Base-by-base conservation (phyloP, 2,888 invertebrate species). In the Crossocerus cetratus region DNA sequence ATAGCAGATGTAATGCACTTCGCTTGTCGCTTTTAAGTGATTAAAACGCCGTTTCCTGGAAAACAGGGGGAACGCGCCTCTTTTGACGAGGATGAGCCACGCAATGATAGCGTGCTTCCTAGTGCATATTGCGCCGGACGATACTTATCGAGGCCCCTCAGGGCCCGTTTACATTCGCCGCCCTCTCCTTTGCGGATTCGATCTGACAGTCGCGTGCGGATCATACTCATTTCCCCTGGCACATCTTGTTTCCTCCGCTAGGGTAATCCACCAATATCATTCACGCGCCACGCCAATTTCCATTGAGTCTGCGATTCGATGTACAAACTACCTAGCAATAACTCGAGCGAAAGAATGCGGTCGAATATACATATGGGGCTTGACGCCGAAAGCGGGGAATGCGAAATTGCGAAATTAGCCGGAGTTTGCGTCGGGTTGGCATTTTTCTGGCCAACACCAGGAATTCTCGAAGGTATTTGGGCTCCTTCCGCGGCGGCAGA, bases 201-300 rank as follows among this genome's bases (percentile, higher is more conserved):
- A 86, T 84, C 79, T 82, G 81, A 81, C 69, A 71, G 79, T 84
- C 77, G 83, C 86, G 84, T 85, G 85, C 67, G 23, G 58, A 68
- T 72, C 53, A 65, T 74, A 77, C 76, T 81, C 78, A 78, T 70
- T 74, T 32, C 1, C 32, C 32, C 2, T 32, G 32, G 32, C 32
- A 32, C 32, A 32, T 32, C 32, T 32, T 32, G 32, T 32, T 32
- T 8, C 32, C 8, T 32, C 32, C 8, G 11, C 11, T 32, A 1
- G 11, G 32, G 0, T 32, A 32, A 11, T 5, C 8, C 11, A 32
- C 32, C 32, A 32, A 32, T 32, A 32, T 32, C 32, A 32, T 32
- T 32, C 11, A 32, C 32, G 32, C 8, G 23, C 23, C 3, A 32
- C 23, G 3, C 4, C 11, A 8, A 32, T 32, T 32, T 32, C 8